phyloP scores from a whole-genome alignment of 2,797 vertebrate species.

The Pseudomugil gertrudae region DNA sequence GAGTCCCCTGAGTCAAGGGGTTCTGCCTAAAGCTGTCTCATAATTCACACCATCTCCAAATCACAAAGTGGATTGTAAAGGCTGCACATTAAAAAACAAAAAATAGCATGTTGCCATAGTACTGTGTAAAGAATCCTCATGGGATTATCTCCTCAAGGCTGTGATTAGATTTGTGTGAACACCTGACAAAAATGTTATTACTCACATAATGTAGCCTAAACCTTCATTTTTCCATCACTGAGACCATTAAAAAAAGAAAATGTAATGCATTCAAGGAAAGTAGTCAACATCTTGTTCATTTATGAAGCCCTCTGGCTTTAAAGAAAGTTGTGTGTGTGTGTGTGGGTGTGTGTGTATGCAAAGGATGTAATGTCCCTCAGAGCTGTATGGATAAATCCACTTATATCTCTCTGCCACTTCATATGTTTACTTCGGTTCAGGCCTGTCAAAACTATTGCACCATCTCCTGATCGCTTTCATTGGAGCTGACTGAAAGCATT shows the following conservation, averaged over 20 bases:
- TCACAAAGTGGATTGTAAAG: background rate
- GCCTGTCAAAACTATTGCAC: background rate
- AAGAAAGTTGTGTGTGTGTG: background rate
- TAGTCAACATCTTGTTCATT: background rate
- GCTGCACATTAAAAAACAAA: background rate
- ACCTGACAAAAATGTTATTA: background rate
- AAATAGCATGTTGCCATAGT: background rate
- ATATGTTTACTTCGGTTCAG: background rate
- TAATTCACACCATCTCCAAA: conserved; percentile 12
- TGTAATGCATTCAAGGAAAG: background rate
- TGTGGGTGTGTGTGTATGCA: background rate
- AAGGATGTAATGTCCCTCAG: background rate
- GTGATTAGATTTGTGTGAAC: background rate
- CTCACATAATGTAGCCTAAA: background rate
- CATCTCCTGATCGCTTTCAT: background rate
- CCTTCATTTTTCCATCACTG: background rate
- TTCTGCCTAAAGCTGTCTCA: conserved; percentile 12
- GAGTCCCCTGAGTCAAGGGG: conserved; percentile 13
- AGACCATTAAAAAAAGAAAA: background rate
- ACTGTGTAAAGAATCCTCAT: background rate
- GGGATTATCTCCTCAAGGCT: background rate
- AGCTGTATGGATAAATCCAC: background rate
- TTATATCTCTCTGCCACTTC: background rate
- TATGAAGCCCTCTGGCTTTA: background rate
- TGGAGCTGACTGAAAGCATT: background rate